Percentiles rank a stretch among this genome's conserved stretches.
Evolutionary conservation across 2,888 invertebrate species (phyloP).

Genomic region (Lutraria lutraria): DNA sequence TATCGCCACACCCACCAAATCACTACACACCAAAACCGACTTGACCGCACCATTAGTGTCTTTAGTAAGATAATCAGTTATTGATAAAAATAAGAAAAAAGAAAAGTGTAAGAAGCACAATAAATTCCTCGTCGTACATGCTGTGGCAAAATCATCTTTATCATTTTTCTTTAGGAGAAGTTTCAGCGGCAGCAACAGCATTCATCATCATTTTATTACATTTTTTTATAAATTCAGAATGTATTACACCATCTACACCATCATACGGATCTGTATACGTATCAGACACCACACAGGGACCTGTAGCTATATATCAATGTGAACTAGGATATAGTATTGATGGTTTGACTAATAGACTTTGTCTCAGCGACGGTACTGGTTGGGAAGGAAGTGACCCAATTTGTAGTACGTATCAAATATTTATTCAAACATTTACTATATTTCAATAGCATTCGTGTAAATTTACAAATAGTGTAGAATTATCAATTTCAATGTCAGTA

Average conservation of each 20-base stretch:
- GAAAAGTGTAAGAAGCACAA: too few relatives aligned
- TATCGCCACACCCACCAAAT: too few relatives aligned
- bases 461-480: too few relatives aligned
- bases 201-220: not conserved
- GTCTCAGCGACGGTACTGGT: constrained; percentile 42
- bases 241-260: constrained; percentile 29
- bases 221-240: constrained; percentile 27
- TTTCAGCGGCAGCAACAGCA: not conserved
- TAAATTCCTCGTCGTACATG: too few relatives aligned
- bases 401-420: constrained; percentile 40
- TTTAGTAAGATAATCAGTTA: too few relatives aligned
- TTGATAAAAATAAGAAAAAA: too few relatives aligned
- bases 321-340: constrained; percentile 44
- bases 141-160: too few relatives aligned
- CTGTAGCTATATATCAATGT: constrained; percentile 41
- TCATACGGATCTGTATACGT: constrained; percentile 37
- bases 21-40: too few relatives aligned
- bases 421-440: not conserved
- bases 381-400: constrained; percentile 45
- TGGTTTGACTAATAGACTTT: constrained; percentile 36
- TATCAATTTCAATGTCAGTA: too few relatives aligned
- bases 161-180: too few relatives aligned
- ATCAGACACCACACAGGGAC: constrained; percentile 22
- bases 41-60: too few relatives aligned
- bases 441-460: not conserved